phyloP scores from a whole-genome alignment of 1,140 invertebrate genomes.

The Vanessa atalanta region DNA sequence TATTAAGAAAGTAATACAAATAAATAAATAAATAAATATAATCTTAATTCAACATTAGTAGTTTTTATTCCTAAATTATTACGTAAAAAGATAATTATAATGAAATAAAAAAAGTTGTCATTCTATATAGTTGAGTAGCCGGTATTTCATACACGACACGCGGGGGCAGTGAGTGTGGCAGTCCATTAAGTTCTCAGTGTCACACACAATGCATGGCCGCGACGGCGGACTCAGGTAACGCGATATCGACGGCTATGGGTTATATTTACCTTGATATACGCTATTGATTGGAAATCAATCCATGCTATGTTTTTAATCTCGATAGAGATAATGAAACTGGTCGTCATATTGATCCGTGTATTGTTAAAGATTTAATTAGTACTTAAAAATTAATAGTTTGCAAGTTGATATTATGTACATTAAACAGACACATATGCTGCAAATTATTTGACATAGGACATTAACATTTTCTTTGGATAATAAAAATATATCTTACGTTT shows the following conservation, averaged over 20 bases:
- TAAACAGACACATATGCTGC: no score
- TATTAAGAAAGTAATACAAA: no score
- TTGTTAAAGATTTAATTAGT: neutral
- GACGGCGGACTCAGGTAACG: conserved; percentile 33
- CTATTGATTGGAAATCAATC: conserved; percentile 12
- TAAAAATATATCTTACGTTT: no score
- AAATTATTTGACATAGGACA: no score
- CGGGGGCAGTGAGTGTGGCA: conserved; percentile 31
- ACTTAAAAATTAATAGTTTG: no score
- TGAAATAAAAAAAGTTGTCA: neutral
- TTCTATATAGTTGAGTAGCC: conserved; percentile 11
- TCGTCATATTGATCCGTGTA: neutral
- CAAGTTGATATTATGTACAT: no score
- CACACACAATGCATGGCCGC: conserved; percentile 36
- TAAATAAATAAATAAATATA: no score
- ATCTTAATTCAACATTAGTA: no score
- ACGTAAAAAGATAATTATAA: neutral
- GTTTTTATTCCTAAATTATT: no score
- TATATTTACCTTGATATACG: conserved; percentile 3
- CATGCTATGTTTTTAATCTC: neutral
- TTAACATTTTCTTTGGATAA: no score
- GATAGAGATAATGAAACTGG: neutral
- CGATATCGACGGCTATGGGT: conserved; percentile 19
- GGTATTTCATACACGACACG: conserved; percentile 16
- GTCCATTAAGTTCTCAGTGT: conserved; percentile 43